These are phyloP conservation scores for Cyclina sinensis DNA, from an alignment of 1,140 invertebrate genomes.

Conservation along the genomic window DNA sequence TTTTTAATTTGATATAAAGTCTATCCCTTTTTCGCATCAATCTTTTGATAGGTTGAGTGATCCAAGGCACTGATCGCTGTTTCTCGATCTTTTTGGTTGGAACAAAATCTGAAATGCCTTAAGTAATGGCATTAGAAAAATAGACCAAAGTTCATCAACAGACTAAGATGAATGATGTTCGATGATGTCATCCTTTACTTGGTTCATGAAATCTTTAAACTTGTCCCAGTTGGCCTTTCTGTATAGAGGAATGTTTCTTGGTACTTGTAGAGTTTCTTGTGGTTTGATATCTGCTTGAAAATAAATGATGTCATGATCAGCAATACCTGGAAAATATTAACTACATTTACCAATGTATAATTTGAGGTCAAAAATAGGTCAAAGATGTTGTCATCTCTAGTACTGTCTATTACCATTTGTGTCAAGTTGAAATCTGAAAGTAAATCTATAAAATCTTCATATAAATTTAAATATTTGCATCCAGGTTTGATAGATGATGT, in stretches of 20 bases:
- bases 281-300: not conserved
- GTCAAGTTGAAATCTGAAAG: constrained; percentile 32
- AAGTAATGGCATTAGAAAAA: no score
- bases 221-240: constrained; percentile 6
- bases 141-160: no score
- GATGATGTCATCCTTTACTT: no score
- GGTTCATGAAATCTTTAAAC: no score
- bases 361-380: constrained; percentile 55
- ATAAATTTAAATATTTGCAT: not conserved
- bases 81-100: no score
- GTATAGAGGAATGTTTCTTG: not conserved
- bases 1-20: no score
- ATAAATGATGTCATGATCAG: constrained; percentile 12
- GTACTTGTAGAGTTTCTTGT: not conserved
- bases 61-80: no score
- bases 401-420: constrained; percentile 44
- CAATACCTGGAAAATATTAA: constrained; percentile 30
- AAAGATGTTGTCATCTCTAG: constrained; percentile 39
- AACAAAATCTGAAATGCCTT: no score
- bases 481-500: constrained; percentile 28
- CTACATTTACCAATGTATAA: constrained; percentile 27
- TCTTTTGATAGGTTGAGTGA: no score
- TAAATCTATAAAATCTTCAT: not conserved
- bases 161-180: no score
- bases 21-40: no score